phyloP scores from a whole-genome alignment of 1,140 invertebrate species.

The Pseudomyrmex pallidus region DNA sequence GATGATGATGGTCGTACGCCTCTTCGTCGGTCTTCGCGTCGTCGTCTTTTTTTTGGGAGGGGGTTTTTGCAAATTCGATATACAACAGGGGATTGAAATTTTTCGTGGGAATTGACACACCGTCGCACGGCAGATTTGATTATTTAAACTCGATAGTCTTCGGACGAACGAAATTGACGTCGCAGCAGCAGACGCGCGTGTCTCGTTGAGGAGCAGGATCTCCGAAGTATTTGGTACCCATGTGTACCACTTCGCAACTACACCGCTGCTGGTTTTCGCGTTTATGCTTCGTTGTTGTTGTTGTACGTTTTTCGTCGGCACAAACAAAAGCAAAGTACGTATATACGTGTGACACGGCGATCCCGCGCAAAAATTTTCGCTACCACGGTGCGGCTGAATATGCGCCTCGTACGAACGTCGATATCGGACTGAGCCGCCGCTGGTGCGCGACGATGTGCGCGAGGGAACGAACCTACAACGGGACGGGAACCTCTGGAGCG shows the following conservation, averaged over 20 bases:
- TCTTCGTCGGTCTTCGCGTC: not conserved
- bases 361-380: slow-evolving; percentile 54
- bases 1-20: not conserved
- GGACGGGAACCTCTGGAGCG: slow-evolving; percentile 62
- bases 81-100: too few species aligned
- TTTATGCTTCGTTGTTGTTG: not conserved
- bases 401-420: slow-evolving; percentile 77
- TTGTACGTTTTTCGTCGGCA: not conserved
- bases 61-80: not conserved
- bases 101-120: not conserved
- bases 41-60: slow-evolving; percentile 1
- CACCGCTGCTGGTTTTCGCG: not conserved
- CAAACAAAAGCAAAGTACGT: slow-evolving; percentile 5
- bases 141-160: slow-evolving; percentile 82
- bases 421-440: slow-evolving; percentile 77
- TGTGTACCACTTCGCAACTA: slow-evolving; percentile 74
- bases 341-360: not conserved
- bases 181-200: slow-evolving; percentile 62
- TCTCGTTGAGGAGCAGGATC: slow-evolving; percentile 44
- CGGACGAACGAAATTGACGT: slow-evolving; percentile 78
- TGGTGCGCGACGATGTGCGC: slow-evolving; percentile 70
- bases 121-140: slow-evolving; percentile 44
- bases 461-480: slow-evolving; percentile 61
- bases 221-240: slow-evolving; percentile 79
- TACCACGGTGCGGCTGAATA: slow-evolving; percentile 40